Conservation (phyloP, 1,140 invertebrate genomes). For the Eumaeus atala region DNA sequence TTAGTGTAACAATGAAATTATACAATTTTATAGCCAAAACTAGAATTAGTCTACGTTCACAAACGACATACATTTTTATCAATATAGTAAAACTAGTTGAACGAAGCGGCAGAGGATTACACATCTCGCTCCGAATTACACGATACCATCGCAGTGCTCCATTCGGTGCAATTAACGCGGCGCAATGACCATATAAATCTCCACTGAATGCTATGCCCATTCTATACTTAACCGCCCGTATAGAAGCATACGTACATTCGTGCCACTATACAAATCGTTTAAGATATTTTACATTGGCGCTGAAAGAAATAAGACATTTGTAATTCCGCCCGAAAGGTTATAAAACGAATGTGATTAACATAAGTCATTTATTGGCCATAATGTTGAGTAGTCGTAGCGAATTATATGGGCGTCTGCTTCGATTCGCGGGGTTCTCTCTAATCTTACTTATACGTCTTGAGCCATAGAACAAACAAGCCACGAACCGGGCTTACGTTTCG, state of each 20-base stretch:
- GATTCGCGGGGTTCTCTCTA: conserved; percentile 49
- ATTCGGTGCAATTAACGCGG: conserved; percentile 66
- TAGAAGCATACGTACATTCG: conserved; percentile 19
- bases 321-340: conserved; percentile 20
- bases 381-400: conserved; percentile 30
- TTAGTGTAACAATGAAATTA: too few relatives aligned
- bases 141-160: conserved; percentile 58
- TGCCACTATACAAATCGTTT: background rate
- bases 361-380: conserved; percentile 36
- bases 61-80: background rate
- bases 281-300: background rate
- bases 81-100: conserved; percentile 9
- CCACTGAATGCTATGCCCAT: conserved; percentile 52
- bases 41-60: too few relatives aligned
- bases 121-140: conserved; percentile 49
- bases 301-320: conserved; percentile 18
- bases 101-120: conserved; percentile 43
- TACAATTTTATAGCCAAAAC: too few relatives aligned
- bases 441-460: conserved; percentile 70
- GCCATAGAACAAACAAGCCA: conserved; percentile 70
- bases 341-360: conserved; percentile 40
- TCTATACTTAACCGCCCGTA: conserved; percentile 33
- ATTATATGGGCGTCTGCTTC: conserved; percentile 34
- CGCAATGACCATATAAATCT: conserved; percentile 70
- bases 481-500: conserved; percentile 66